phyloP scores from a whole-genome alignment of 2,888 invertebrate species.

The Dromius quadrimaculatus region DNA sequence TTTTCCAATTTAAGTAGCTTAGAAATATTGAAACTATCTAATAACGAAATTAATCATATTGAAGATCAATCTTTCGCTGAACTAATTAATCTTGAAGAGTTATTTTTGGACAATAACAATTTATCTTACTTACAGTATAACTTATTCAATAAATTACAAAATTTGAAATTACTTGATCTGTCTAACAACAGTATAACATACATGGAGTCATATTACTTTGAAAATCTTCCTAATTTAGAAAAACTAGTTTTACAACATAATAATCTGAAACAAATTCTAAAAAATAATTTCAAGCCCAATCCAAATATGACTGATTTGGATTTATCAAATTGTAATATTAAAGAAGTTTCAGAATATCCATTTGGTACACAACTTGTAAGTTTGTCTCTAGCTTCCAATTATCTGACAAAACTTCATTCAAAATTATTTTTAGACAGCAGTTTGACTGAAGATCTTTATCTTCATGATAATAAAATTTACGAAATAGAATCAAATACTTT shows the following conservation, averaged over 20 bases:
- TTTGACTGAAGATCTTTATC: background rate
- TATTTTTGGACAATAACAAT: slow-evolving; percentile 43
- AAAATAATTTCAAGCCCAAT: slow-evolving; percentile 37
- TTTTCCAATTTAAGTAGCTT: slow-evolving; percentile 39
- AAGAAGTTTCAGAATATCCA: slow-evolving; percentile 36
- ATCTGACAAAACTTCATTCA: slow-evolving; percentile 19
- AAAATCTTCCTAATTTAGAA: slow-evolving; percentile 42
- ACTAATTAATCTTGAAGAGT: slow-evolving; percentile 25
- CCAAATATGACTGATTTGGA: slow-evolving; percentile 20
- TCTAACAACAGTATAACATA: slow-evolving; percentile 39
- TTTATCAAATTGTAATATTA: slow-evolving; percentile 36
- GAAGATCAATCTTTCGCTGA: slow-evolving; percentile 30
- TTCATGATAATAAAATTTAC: slow-evolving; percentile 26
- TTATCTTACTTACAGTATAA: slow-evolving; percentile 21
- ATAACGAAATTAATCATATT: slow-evolving; percentile 39
- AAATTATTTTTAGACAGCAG: slow-evolving; percentile 30
- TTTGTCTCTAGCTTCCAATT: slow-evolving; percentile 20
- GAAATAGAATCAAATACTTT: slow-evolving; percentile 24
- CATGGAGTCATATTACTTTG: slow-evolving; percentile 50
- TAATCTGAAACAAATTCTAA: slow-evolving; percentile 40
- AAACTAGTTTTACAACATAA: slow-evolving; percentile 29
- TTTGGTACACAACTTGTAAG: slow-evolving; percentile 22
- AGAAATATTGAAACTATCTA: slow-evolving; percentile 18
- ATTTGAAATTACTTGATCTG: slow-evolving; percentile 44
- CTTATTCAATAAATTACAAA: slow-evolving; percentile 31